Evolutionary conservation across 2,888 invertebrate species (phyloP), one percentile per base, ranked within the genome.

Genomic region (Danaus chrysippus): DNA sequence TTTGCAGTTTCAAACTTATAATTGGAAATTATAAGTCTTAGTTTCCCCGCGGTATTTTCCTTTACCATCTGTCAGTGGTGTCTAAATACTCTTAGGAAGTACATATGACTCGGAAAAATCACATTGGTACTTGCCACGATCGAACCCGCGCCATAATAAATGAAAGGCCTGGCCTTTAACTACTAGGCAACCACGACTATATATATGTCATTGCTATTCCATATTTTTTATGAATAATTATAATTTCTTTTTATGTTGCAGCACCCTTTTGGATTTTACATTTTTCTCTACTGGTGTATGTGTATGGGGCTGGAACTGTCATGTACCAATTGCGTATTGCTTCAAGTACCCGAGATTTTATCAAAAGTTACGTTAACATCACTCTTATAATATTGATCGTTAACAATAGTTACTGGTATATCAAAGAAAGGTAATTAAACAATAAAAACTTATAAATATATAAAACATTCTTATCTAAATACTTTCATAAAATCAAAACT

Each of bases 321-420:
- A 78, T 79, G 3, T 87, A 78, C 63, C 81, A 79, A 61, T 62
- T 76, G 42, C 76, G 77, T 54, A 68, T 74, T n/a, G 86, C 86
- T 0, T 56, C 76, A 0, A 74, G 68, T 0, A 69, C 73, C 5
- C 71, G 70, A 0, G 86, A 87, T 58, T 80, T 75, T 17, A 72
- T 87, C 57, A 86, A 83, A 66, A 82, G 79, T 52, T 82, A 73
- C 43, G 78, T 87, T n/a, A 86, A 82, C 60, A 69, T 87, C 0
- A 80, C 83, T 0, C 66, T 88, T 12, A 23, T 85, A 0, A 65
- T 74, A 0, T 63, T 87, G 5, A 78, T 77, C 1, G 66, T 67
- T 0, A 86, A 80, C 54, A 81, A 77, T 58, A 83, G 76, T 59
- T 81, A 79, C 69, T 88, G 88, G 88, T 86, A 78, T 68, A 58